These are phyloP conservation scores for Calameuta filiformis DNA, from an alignment of 2,888 invertebrate species.

Conservation along the genomic window DNA sequence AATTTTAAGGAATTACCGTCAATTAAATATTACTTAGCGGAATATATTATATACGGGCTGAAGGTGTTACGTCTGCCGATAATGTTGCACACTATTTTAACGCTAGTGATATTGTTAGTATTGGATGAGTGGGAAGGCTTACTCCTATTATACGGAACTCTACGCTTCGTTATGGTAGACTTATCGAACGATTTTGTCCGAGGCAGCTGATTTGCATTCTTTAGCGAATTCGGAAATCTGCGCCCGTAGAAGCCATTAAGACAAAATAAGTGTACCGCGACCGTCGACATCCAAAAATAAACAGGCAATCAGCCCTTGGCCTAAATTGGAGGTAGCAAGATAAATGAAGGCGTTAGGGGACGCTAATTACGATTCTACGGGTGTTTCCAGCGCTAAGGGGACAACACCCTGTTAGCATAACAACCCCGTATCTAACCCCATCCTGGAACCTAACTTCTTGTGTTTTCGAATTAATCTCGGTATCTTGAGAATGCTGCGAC, in stretches of 20 bases:
- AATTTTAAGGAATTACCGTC: not conserved
- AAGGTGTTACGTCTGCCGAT: not conserved
- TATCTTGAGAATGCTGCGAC: conserved; percentile 9
- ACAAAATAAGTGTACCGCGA: conserved; percentile 14
- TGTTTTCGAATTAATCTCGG: conserved; percentile 18
- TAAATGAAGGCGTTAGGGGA: conserved; percentile 37
- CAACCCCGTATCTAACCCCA: conserved; percentile 17
- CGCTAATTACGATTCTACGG: conserved; percentile 41
- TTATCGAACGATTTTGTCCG: conserved; percentile 37
- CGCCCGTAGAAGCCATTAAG: conserved; percentile 18
- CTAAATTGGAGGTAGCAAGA: conserved; percentile 39
- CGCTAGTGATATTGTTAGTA: not conserved
- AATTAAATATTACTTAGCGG: not conserved
- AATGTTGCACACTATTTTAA: not conserved
- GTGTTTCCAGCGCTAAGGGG: conserved; percentile 31
- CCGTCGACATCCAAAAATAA: conserved; percentile 24
- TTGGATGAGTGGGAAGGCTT: conserved; percentile 2
- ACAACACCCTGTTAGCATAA: conserved; percentile 36
- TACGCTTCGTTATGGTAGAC: conserved; percentile 20
- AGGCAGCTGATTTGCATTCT: conserved; percentile 30
- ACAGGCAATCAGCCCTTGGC: conserved; percentile 25
- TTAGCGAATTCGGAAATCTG: conserved; percentile 27
- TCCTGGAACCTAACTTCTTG: conserved; percentile 12
- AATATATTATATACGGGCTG: not conserved
- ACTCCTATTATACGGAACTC: conserved; percentile 20